Conservation (phyloP, 37 sponge, comb jelly and placozoan genomes). For the Aphrocallistes beatrix region DNA sequence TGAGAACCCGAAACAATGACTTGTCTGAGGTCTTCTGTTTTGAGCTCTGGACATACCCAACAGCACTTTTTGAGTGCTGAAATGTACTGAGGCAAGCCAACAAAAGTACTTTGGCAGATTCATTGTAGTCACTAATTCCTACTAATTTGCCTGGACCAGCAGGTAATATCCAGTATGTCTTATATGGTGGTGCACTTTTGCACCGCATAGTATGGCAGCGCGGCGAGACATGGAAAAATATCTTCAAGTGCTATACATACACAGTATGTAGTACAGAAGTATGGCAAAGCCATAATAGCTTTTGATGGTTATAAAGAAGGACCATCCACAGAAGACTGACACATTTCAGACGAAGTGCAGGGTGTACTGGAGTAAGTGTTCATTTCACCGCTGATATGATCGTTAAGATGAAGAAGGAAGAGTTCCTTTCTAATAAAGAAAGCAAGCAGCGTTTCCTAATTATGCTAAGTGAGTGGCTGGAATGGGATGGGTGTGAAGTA, state of each 20-base stretch:
- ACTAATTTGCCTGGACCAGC: neutral
- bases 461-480: neutral
- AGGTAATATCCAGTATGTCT: slow-evolving; percentile 19
- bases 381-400: slow-evolving; percentile 14
- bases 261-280: slow-evolving; percentile 22
- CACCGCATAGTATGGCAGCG: slow-evolving; percentile 27
- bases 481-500: neutral
- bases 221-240: slow-evolving; percentile 14
- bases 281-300: slow-evolving; percentile 24
- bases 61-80: slow-evolving; percentile 32
- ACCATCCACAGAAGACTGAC: slow-evolving; percentile 19
- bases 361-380: neutral
- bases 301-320: slow-evolving; percentile 37
- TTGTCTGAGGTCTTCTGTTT: neutral
- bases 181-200: slow-evolving; percentile 36
- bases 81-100: slow-evolving; percentile 28
- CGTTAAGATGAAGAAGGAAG: slow-evolving; percentile 26
- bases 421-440: neutral
- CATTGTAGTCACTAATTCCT: neutral
- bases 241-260: slow-evolving; percentile 27
- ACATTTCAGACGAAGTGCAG: slow-evolving; percentile 20
- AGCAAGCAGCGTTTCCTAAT: neutral
- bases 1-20: slow-evolving; percentile 23
- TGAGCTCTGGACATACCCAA: slow-evolving; percentile 31
- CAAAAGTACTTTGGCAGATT: slow-evolving; percentile 17